Conservation (phyloP, 2,113 vertebrate genomes). For the Marmota monax region DNA sequence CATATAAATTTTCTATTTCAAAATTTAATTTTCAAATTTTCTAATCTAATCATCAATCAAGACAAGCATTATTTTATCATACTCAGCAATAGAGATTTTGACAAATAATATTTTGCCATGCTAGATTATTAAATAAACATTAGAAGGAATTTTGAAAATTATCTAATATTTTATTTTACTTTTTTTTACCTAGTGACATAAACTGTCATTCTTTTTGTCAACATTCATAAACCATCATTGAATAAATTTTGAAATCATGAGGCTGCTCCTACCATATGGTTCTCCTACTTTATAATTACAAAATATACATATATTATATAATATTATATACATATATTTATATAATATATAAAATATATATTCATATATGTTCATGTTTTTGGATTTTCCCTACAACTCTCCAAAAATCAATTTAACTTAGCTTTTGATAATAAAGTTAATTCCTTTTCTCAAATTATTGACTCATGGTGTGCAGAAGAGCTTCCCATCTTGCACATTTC, state of each 20-base stretch:
- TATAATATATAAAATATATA: too few species aligned
- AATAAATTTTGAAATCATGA: neutral
- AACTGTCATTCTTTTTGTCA: neutral
- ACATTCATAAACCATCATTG: neutral
- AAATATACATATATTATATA: too few species aligned
- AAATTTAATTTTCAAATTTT: constrained; percentile 4
- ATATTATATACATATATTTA: too few species aligned
- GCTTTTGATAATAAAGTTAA: neutral
- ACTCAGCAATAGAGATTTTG: neutral
- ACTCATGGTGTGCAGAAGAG: neutral
- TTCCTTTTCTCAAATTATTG: neutral
- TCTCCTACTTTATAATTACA: too few species aligned
- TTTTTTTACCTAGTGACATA: neutral
- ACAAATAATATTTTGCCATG: neutral
- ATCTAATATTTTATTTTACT: neutral
- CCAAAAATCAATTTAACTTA: neutral
- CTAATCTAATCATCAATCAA: neutral
- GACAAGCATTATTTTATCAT: neutral
- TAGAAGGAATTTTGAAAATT: neutral
- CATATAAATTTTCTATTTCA: neutral
- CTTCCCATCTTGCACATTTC: neutral
- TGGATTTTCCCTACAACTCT: neutral
- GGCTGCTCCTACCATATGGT: neutral
- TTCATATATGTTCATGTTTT: neutral
- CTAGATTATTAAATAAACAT: neutral